These are phyloP conservation scores for Leptinotarsa lineolata DNA, from an alignment of 1,140 invertebrate species.

Conservation along the genomic window DNA sequence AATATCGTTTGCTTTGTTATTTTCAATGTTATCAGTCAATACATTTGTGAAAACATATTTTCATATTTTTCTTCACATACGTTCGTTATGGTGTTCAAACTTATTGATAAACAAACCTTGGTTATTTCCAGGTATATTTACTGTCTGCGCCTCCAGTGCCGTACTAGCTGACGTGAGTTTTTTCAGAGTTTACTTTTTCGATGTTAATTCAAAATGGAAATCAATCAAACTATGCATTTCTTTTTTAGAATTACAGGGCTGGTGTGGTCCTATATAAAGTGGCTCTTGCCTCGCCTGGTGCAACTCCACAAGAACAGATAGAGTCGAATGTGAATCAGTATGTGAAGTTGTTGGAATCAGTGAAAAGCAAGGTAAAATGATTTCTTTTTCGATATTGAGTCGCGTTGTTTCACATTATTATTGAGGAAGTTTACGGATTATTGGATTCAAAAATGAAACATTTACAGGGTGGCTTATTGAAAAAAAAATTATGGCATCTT, in stretches of 20 bases:
- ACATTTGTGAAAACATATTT: too few species aligned
- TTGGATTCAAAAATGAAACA: neutral
- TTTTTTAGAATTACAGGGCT: slow-evolving; percentile 7
- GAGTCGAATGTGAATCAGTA: neutral
- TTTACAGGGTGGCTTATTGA: neutral
- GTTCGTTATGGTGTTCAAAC: too few species aligned
- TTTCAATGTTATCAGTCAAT: too few species aligned
- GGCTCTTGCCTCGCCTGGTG: neutral
- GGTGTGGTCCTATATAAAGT: neutral
- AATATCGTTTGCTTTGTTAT: too few species aligned
- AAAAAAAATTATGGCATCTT: neutral
- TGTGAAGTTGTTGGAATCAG: neutral
- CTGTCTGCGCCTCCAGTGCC: too few species aligned
- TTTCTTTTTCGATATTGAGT: neutral
- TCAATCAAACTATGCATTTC: neutral
- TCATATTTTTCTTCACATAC: too few species aligned
- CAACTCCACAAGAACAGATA: neutral
- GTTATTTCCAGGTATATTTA: too few species aligned
- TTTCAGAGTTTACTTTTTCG: too few species aligned
- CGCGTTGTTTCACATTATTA: too few species aligned
- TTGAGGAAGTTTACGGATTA: too few species aligned
- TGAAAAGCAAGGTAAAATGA: neutral
- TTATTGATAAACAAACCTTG: too few species aligned
- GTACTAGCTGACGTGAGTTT: too few species aligned
- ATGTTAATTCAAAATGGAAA: neutral